Percentiles rank a stretch among this genome's conserved stretches.
phyloP scores from a whole-genome alignment of 1,140 invertebrate species.

The Drosophila lowei region DNA sequence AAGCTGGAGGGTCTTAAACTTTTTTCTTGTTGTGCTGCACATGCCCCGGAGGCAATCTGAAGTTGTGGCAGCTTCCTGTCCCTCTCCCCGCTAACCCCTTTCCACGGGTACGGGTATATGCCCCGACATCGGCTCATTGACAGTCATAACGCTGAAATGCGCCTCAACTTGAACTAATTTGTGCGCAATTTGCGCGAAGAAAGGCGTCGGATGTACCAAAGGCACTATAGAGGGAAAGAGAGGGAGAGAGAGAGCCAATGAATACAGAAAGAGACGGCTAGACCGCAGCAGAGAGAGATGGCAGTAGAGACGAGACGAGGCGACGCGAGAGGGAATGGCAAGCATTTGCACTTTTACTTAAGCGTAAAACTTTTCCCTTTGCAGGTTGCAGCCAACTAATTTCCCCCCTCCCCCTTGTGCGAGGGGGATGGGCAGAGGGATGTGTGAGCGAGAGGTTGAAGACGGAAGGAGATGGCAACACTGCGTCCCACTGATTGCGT shows the following conservation, averaged over 20 bases:
- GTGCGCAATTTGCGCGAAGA: constrained; percentile 68
- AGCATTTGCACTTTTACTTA: constrained; percentile 79
- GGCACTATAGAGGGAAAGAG: constrained; percentile 21
- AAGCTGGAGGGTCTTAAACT: constrained; percentile 23
- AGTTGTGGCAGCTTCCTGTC: constrained; percentile 40
- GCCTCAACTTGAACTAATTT: constrained; percentile 77
- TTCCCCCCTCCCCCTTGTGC: constrained; percentile 43
- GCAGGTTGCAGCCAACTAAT: constrained; percentile 75
- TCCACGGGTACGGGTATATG: too few relatives aligned
- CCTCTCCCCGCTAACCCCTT: background rate
- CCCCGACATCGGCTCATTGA: constrained; percentile 65
- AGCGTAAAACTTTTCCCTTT: constrained; percentile 72
- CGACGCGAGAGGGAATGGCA: constrained; percentile 28
- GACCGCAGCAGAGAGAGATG: constrained; percentile 7
- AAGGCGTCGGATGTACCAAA: constrained; percentile 46
- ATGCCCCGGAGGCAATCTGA: constrained; percentile 41
- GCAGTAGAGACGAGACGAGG: background rate
- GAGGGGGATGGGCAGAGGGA: too few relatives aligned
- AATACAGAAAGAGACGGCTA: constrained; percentile 27
- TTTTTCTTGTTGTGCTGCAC: constrained; percentile 49
- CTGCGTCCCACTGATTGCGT: constrained; percentile 65
- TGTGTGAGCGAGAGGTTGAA: constrained; percentile 3
- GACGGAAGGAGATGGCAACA: constrained; percentile 46
- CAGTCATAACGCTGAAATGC: constrained; percentile 79
- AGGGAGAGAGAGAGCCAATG: constrained; percentile 26